Evolutionary conservation across 2,113 vertebrate species (phyloP).

Genomic region (Oxygymnocypris stewartii): DNA sequence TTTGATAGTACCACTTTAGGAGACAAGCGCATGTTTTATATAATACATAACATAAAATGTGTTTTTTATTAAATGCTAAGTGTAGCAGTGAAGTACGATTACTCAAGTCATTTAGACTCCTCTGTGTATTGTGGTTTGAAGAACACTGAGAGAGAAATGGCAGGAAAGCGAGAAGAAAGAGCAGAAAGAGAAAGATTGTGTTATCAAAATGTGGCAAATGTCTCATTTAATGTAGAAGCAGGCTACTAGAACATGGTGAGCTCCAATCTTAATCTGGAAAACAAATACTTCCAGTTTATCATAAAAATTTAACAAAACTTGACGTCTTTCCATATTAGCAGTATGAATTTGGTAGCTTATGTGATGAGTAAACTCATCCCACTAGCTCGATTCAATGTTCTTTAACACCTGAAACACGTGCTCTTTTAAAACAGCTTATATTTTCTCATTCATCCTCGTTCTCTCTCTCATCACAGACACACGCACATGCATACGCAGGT

Average conservation of each 20-base stretch:
- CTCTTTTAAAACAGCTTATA: slow-evolving; percentile 26
- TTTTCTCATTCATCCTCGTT: slow-evolving; percentile 7
- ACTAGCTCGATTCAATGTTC: not conserved
- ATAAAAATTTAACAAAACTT: too few relatives aligned
- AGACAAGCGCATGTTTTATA: too few relatives aligned
- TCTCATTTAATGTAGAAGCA: not conserved
- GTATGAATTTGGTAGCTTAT: too few relatives aligned
- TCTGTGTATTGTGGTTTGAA: not conserved
- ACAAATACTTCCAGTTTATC: not conserved
- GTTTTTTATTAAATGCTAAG: too few relatives aligned
- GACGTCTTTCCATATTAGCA: too few relatives aligned
- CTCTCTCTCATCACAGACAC: slow-evolving; percentile 37
- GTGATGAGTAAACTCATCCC: slow-evolving; percentile 2
- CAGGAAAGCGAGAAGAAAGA: not conserved
- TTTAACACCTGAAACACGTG: not conserved
- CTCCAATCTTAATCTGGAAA: not conserved
- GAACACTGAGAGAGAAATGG: not conserved
- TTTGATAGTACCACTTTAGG: too few relatives aligned
- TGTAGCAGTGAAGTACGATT: not conserved
- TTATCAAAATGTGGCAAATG: not conserved
- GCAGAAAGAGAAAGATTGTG: not conserved
- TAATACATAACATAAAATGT: too few relatives aligned
- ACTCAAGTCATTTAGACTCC: not conserved
- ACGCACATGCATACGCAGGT: slow-evolving; percentile 52
- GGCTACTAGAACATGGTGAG: not conserved